Conservation (phyloP, 1,140 invertebrate species). For the Musca domestica region DNA sequence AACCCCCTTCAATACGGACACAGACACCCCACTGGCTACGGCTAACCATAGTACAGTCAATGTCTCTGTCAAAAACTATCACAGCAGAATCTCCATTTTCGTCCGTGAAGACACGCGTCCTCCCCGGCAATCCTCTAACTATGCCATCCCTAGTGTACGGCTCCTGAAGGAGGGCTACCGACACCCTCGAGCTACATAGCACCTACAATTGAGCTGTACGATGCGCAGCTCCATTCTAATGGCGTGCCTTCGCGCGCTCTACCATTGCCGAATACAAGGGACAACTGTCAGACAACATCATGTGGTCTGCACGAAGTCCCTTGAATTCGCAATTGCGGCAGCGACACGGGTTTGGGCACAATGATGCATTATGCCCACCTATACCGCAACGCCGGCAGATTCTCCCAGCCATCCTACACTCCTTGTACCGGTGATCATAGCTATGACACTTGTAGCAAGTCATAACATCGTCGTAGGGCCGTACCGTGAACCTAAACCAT, state of each 20-base stretch:
- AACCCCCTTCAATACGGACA: not conserved
- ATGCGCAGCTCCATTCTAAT: no score
- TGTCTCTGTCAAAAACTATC: not conserved
- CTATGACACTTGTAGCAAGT: no score
- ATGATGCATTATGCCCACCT: not conserved
- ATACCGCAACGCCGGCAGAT: no score
- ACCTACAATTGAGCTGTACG: not conserved
- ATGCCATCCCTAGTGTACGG: not conserved
- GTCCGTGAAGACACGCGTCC: not conserved
- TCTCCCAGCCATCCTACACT: not conserved
- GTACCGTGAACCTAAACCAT: no score
- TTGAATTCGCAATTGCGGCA: not conserved
- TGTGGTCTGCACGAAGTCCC: conserved; percentile 48
- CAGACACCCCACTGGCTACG: no score
- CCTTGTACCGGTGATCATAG: no score
- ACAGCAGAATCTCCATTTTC: not conserved
- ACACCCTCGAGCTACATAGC: not conserved
- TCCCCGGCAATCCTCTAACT: not conserved
- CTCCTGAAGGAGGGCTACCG: not conserved
- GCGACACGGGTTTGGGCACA: not conserved
- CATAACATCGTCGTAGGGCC: no score
- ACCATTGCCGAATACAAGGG: not conserved
- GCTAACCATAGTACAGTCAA: not conserved
- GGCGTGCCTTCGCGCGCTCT: no score
- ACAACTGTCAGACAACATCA: conserved; percentile 38